Percentiles rank a stretch among this genome's conserved stretches.
phyloP scores from a whole-genome alignment of 2,113 vertebrate species.

The Rostratula benghalensis region DNA sequence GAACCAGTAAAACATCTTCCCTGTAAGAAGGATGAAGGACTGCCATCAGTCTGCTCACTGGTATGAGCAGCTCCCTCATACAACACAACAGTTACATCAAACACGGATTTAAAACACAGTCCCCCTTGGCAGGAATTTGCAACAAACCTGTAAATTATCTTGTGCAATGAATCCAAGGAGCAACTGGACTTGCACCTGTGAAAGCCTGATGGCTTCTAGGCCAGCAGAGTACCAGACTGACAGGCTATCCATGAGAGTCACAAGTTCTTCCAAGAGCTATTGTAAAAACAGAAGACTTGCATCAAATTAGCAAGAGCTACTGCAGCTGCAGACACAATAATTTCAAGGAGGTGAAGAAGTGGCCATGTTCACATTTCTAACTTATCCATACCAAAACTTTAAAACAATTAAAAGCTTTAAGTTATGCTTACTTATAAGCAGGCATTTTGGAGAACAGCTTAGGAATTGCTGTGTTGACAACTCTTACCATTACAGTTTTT shows the following conservation, averaged over 20 bases:
- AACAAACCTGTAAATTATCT: conserved; percentile 89
- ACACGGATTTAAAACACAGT: background rate
- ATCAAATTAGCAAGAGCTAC: background rate
- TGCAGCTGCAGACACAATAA: background rate
- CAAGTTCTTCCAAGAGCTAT: conserved; percentile 88
- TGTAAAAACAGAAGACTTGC: background rate
- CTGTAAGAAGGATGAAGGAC: background rate
- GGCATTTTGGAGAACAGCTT: background rate
- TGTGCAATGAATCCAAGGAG: conserved; percentile 95
- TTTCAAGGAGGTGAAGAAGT: background rate
- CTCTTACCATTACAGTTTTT: background rate
- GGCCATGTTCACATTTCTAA: background rate
- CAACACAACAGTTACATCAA: background rate
- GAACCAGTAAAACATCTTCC: background rate
- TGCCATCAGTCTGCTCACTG: background rate
- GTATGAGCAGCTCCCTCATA: background rate
- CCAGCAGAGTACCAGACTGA: conserved; percentile 91
- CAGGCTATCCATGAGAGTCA: conserved; percentile 90
- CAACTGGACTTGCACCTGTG: conserved; percentile 89
- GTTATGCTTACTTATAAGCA: background rate
- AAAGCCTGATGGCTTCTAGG: conserved; percentile 83
- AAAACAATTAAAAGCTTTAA: background rate
- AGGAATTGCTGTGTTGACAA: background rate
- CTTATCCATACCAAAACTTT: background rate
- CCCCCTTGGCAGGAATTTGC: background rate